Conservation (phyloP, 2,113 vertebrate species). For the Regulus satrapa region DNA sequence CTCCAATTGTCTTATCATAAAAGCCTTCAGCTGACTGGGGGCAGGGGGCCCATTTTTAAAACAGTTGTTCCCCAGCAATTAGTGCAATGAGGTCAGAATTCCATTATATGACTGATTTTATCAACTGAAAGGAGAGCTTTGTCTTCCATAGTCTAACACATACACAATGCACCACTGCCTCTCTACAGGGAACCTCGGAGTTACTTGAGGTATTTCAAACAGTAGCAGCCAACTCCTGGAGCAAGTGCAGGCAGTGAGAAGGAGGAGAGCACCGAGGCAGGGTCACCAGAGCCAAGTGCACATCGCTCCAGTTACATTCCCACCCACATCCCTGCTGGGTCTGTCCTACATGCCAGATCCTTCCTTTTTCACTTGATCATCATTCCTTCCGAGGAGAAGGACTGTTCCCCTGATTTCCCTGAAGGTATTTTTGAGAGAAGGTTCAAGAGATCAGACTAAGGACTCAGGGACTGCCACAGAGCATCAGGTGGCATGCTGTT, state of each 20-base stretch:
- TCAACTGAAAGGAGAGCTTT: neutral
- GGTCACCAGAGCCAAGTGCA: fast-evolving
- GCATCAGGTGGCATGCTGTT: neutral
- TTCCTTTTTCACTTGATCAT: neutral
- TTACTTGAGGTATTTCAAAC: neutral
- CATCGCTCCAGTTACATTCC: neutral
- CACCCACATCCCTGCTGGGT: fast-evolving
- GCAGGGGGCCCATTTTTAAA: neutral
- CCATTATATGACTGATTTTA: neutral
- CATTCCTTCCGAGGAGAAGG: neutral
- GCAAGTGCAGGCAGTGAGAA: neutral
- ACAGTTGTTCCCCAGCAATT: neutral
- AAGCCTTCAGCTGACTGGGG: neutral
- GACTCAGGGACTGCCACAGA: neutral
- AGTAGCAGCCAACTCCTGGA: neutral
- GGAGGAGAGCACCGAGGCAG: neutral
- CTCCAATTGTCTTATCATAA: neutral
- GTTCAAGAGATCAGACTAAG: neutral
- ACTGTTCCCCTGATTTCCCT: neutral
- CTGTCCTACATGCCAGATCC: fast-evolving
- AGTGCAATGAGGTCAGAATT: neutral
- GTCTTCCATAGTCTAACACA: neutral
- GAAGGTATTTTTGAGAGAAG: neutral
- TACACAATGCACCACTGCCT: neutral
- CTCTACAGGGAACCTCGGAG: neutral